Evolutionary conservation across 2,888 invertebrate species (phyloP).

Genomic region (Lochmaea crataegi): DNA sequence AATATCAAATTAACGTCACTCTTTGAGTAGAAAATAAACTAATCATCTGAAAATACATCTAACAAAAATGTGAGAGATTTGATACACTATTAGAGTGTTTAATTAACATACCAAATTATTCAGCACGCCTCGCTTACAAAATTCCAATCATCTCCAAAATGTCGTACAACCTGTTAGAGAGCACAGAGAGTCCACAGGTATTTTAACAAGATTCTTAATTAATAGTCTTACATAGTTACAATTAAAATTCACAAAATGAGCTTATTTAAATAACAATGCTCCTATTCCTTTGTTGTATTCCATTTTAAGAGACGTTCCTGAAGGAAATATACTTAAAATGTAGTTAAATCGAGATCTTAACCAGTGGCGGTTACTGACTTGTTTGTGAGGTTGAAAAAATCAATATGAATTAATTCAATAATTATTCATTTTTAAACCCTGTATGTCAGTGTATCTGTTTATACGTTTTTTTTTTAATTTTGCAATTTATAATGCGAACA

Average conservation of each 20-base stretch:
- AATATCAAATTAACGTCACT: too few relatives aligned
- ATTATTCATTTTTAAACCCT: too few relatives aligned
- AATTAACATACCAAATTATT: conserved; percentile 11
- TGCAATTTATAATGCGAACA: too few relatives aligned
- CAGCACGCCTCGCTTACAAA: not conserved
- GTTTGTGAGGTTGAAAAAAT: too few relatives aligned
- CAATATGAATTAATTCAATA: too few relatives aligned
- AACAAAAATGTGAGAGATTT: not conserved
- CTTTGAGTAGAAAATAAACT: too few relatives aligned
- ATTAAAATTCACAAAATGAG: not conserved
- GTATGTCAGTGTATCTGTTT: too few relatives aligned
- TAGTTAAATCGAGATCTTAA: too few relatives aligned
- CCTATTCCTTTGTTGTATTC: not conserved
- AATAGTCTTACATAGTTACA: not conserved
- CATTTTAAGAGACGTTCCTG: not conserved
- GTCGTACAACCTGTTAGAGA: conserved; percentile 1
- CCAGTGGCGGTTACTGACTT: too few relatives aligned
- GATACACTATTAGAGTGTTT: not conserved
- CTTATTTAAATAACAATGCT: conserved; percentile 18
- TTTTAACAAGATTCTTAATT: conserved; percentile 9
- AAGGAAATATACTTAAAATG: not conserved
- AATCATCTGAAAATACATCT: too few relatives aligned
- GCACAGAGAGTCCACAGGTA: conserved; percentile 4
- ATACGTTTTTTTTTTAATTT: too few relatives aligned
- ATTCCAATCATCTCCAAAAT: conserved; percentile 18